Evolutionary conservation across 2,888 invertebrate species (phyloP).

Genomic region (Tortricodes alternella): DNA sequence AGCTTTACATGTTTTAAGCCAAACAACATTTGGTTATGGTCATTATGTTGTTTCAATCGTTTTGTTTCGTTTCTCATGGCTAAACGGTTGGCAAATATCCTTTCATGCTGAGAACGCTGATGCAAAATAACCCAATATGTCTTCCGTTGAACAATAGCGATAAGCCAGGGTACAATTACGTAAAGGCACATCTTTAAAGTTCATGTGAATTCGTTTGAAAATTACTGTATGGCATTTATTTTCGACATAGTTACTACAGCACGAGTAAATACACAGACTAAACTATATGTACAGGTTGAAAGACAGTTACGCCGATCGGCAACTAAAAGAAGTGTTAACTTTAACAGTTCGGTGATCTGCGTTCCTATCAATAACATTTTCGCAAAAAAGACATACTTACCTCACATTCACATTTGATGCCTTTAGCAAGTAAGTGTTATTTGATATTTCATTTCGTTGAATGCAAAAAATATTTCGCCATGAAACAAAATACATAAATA

Average conservation of each 20-base stretch:
- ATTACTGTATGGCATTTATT: slow-evolving; percentile 22
- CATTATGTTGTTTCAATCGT: slow-evolving; percentile 29
- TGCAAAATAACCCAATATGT: slow-evolving; percentile 31
- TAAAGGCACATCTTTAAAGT: slow-evolving; percentile 30
- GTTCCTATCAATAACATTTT: too few species aligned
- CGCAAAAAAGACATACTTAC: too few species aligned
- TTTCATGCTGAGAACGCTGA: slow-evolving; percentile 24
- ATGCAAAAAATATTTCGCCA: too few species aligned
- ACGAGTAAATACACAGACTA: not conserved
- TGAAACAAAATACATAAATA: too few species aligned
- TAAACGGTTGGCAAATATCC: slow-evolving; percentile 31
- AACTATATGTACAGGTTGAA: not conserved
- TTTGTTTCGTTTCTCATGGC: slow-evolving; percentile 25
- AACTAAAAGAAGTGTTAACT: too few species aligned
- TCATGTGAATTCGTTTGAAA: slow-evolving; percentile 31
- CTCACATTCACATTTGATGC: too few species aligned
- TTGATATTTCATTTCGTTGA: too few species aligned
- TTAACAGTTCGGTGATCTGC: too few species aligned
- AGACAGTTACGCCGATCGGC: not conserved
- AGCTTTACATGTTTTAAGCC: slow-evolving; percentile 10
- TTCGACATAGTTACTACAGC: slow-evolving; percentile 12
- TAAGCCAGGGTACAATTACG: slow-evolving; percentile 29
- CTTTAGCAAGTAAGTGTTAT: too few species aligned
- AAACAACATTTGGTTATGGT: slow-evolving; percentile 23
- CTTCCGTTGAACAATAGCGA: slow-evolving; percentile 29